Conservation (phyloP, 2,113 vertebrate genomes). For the Caracal caracal region DNA sequence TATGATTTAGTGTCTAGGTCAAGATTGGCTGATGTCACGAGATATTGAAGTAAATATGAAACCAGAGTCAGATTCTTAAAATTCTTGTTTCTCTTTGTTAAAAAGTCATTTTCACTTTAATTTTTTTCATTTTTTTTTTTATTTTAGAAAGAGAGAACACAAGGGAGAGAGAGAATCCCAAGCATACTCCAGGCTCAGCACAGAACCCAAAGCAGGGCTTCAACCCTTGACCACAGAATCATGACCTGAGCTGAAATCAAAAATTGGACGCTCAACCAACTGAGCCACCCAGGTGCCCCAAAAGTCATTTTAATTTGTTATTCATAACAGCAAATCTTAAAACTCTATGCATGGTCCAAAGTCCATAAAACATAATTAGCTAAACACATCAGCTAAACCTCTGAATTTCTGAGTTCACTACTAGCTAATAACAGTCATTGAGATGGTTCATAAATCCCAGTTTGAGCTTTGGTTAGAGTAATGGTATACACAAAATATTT, state of each 20-base stretch:
- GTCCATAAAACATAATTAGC: background rate
- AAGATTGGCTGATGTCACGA: background rate
- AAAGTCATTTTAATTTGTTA: background rate
- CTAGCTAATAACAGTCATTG: too few relatives aligned
- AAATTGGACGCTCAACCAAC: too few relatives aligned
- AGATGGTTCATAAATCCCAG: accelerated
- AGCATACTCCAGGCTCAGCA: too few relatives aligned
- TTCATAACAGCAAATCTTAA: background rate
- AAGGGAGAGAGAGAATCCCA: too few relatives aligned
- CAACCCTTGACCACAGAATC: too few relatives aligned
- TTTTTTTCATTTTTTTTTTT: too few relatives aligned
- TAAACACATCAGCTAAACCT: background rate
- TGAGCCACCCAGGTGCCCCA: too few relatives aligned
- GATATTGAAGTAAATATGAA: background rate
- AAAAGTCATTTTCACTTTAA: background rate
- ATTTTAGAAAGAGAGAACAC: too few relatives aligned
- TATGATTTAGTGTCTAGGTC: background rate
- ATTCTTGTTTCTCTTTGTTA: background rate
- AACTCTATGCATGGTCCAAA: background rate
- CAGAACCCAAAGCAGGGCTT: too few relatives aligned
- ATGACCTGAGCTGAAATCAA: too few relatives aligned
- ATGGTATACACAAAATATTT: too few relatives aligned
- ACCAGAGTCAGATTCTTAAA: background rate
- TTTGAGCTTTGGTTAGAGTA: background rate
- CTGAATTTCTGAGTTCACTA: background rate